phyloP scores from a whole-genome alignment of 2,797 vertebrate genomes.

The Pangasius macronema region DNA sequence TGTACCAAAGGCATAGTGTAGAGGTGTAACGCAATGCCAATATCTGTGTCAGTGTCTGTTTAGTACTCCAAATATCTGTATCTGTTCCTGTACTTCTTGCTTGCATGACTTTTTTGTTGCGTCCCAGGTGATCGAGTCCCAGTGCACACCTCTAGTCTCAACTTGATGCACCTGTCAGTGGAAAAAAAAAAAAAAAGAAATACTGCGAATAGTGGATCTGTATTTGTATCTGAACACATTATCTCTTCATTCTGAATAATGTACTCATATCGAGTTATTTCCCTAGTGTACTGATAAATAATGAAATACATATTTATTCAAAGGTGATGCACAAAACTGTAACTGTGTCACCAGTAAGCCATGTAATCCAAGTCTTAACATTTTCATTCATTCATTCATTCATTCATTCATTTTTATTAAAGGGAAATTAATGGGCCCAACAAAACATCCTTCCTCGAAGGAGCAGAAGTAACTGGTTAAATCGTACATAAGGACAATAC shows the following conservation, averaged over 20 bases:
- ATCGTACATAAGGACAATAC: constrained; percentile 4
- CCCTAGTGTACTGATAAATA: constrained; percentile 4
- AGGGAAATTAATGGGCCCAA: constrained; percentile 14
- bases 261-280: background rate
- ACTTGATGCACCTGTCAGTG: background rate
- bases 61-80: background rate
- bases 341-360: background rate
- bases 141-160: background rate
- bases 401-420: constrained; percentile 2
- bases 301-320: constrained; percentile 15
- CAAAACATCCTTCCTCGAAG: background rate
- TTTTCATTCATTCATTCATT: background rate
- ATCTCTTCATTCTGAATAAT: background rate
- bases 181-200: background rate
- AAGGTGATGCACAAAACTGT: background rate
- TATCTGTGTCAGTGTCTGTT: background rate
- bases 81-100: background rate
- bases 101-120: background rate
- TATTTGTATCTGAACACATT: background rate
- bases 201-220: background rate
- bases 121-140: background rate
- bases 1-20: background rate
- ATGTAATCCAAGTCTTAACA: background rate
- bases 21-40: background rate
- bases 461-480: constrained; percentile 15